Evolutionary conservation across 2,113 vertebrate genomes (phyloP).

Genomic region (Cygnus buccinator): DNA sequence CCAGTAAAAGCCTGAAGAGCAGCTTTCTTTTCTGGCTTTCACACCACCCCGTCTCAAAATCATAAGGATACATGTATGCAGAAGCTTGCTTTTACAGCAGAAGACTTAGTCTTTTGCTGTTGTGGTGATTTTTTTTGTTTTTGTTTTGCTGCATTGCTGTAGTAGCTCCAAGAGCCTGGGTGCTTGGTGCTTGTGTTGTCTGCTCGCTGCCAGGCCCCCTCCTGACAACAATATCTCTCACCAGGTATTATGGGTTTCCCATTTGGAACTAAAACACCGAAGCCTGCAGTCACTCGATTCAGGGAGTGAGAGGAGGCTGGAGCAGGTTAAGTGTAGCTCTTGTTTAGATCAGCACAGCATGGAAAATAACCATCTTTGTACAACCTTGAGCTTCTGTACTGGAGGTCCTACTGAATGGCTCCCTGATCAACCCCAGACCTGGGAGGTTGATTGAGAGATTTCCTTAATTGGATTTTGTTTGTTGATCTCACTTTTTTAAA

Average conservation of each 20-base stretch:
- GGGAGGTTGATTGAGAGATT: constrained; percentile 55
- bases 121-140: neutral
- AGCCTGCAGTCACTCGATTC: constrained; percentile 57
- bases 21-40: neutral
- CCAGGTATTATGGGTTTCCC: constrained; percentile 38
- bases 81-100: neutral
- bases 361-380: constrained; percentile 67
- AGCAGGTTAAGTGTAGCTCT: constrained; percentile 65
- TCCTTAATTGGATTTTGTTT: constrained; percentile 74
- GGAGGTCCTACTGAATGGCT: constrained; percentile 53
- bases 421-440: constrained; percentile 42
- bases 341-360: constrained; percentile 59
- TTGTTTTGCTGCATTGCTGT: neutral
- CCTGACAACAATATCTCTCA: constrained; percentile 34
- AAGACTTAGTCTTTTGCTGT: neutral
- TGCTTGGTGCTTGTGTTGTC: neutral
- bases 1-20: neutral
- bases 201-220: neutral
- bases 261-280: constrained; percentile 42
- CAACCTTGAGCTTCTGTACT: constrained; percentile 18
- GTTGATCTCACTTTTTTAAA: constrained; percentile 51
- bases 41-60: neutral
- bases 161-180: neutral
- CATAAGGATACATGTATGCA: neutral
- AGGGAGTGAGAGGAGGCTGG: constrained; percentile 37